Percentiles rank a stretch among this genome's conserved stretches.
phyloP scores from a whole-genome alignment of 2,888 invertebrate species.

The Zelleria hepariella region DNA sequence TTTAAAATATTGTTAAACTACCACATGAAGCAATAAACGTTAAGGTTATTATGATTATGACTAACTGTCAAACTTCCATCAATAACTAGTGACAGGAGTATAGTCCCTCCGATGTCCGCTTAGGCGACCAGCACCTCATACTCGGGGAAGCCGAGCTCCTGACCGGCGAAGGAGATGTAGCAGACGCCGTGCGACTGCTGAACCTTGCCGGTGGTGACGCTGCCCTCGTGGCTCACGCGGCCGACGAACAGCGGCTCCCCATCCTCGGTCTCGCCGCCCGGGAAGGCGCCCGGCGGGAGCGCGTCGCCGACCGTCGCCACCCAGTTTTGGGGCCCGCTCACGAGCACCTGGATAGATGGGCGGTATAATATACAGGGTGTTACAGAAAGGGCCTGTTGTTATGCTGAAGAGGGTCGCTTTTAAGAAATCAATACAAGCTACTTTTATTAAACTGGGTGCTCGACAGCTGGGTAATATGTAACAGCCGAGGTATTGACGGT shows the following conservation, averaged over 20 bases:
- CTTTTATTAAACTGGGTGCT: too few species aligned
- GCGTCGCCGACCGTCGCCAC: conserved; percentile 76
- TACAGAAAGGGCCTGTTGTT: too few species aligned
- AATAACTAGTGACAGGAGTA: too few species aligned
- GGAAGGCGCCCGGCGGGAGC: conserved; percentile 82
- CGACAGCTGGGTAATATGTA: too few species aligned
- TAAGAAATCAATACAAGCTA: too few species aligned
- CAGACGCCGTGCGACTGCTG: conserved; percentile 86
- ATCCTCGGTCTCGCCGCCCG: conserved; percentile 80
- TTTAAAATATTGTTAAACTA: too few species aligned
- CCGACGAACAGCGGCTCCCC: conserved; percentile 87
- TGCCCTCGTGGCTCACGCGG: conserved; percentile 82
- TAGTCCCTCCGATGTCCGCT: background rate
- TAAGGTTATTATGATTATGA: too few species aligned
- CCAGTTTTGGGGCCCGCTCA: conserved; percentile 78
- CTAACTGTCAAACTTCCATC: too few species aligned
- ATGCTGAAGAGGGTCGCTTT: too few species aligned
- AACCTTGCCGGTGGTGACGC: conserved; percentile 85
- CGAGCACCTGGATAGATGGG: conserved; percentile 72
- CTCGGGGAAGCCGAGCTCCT: conserved; percentile 83
- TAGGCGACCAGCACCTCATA: conserved; percentile 77
- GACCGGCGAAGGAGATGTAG: conserved; percentile 87
- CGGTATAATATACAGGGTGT: too few species aligned
- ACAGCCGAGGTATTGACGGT: too few species aligned
- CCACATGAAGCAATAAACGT: too few species aligned